These are phyloP conservation scores for Sparidentex hasta DNA, from an alignment of 2,797 vertebrate species.

Conservation along the genomic window DNA sequence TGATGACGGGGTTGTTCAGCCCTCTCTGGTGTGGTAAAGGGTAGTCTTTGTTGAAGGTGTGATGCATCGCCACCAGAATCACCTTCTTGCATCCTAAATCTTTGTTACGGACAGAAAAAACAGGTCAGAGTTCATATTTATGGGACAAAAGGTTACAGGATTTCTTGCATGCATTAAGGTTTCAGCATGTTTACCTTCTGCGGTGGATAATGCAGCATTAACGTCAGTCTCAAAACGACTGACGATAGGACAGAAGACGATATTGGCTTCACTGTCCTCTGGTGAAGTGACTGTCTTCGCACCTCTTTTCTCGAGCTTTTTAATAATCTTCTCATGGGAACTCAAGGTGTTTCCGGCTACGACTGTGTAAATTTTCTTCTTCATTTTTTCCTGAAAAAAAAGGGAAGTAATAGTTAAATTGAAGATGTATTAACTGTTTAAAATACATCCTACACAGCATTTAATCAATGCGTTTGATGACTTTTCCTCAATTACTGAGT, in stretches of 20 bases:
- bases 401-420: background rate
- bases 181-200: conserved; percentile 37
- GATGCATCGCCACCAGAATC: conserved; percentile 70
- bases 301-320: conserved; percentile 11
- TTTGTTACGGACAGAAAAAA: conserved; percentile 31
- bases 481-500: no score
- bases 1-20: accelerated
- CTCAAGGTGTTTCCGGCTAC: conserved; percentile 31
- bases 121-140: background rate
- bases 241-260: conserved; percentile 68
- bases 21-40: conserved; percentile 17
- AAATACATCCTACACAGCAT: background rate
- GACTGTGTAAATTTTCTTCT: background rate
- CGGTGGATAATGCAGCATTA: conserved; percentile 16
- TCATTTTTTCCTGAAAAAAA: conserved; percentile 35
- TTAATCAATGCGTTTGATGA: background rate
- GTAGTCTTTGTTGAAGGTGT: conserved; percentile 55
- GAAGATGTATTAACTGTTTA: background rate
- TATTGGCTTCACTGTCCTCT: accelerated
- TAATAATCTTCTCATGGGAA: background rate
- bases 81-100: accelerated
- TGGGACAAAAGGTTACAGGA: background rate
- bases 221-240: conserved; percentile 57
- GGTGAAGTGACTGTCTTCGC: accelerated
- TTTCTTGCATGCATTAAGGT: background rate